These are phyloP conservation scores for Bolinopsis microptera DNA, from an alignment of 37 sponge, comb jelly and placozoan genomes.

Conservation along the genomic window DNA sequence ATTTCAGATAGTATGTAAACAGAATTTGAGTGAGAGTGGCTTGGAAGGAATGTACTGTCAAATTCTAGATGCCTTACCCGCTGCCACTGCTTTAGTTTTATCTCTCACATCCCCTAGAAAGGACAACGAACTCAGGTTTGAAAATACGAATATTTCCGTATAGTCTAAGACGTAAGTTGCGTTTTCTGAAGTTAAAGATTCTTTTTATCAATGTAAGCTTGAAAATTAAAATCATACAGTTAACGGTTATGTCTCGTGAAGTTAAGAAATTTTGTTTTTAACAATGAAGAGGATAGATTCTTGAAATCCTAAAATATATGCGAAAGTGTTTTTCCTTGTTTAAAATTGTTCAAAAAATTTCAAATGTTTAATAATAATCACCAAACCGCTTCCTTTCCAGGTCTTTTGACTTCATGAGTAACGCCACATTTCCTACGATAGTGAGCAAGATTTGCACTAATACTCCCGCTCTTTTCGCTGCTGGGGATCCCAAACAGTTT, in stretches of 20 bases:
- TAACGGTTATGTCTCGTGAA: too few relatives aligned
- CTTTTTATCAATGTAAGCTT: not conserved
- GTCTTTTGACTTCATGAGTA: slow-evolving; percentile 85
- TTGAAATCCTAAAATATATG: too few relatives aligned
- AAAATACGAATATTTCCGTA: too few relatives aligned
- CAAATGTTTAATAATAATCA: too few relatives aligned
- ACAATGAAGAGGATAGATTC: too few relatives aligned
- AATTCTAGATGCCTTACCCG: slow-evolving; percentile 73
- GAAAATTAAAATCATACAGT: too few relatives aligned
- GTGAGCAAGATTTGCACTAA: slow-evolving; percentile 72
- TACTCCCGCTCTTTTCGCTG: slow-evolving; percentile 77
- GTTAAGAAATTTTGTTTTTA: too few relatives aligned
- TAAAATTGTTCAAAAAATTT: too few relatives aligned
- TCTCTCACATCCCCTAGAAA: slow-evolving; percentile 67
- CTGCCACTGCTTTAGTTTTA: slow-evolving; percentile 71
- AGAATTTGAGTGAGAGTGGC: slow-evolving; percentile 58
- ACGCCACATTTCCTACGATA: slow-evolving; percentile 87
- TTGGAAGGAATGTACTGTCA: slow-evolving; percentile 75
- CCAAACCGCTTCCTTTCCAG: too few relatives aligned
- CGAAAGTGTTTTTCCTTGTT: too few relatives aligned
- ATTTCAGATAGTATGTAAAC: slow-evolving; percentile 21
- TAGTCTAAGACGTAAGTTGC: not conserved
- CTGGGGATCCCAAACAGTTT: slow-evolving; percentile 88
- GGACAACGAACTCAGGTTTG: slow-evolving; percentile 63
- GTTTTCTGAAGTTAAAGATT: not conserved